phyloP scores from a whole-genome alignment of 2,797 vertebrate species.

The Taeniopygia guttata region DNA sequence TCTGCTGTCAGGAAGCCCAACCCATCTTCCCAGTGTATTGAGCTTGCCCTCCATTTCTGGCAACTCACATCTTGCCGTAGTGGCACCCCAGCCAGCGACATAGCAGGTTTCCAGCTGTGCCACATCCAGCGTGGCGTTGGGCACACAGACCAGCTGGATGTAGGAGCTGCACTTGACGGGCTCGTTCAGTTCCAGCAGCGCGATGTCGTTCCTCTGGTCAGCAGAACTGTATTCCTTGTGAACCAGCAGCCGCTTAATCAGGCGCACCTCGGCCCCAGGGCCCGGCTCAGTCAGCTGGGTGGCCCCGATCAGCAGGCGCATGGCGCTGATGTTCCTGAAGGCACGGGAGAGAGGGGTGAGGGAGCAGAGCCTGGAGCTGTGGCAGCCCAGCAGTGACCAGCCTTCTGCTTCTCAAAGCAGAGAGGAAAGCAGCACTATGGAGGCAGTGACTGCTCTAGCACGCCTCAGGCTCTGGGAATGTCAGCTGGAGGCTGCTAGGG shows the following conservation, averaged over 20 bases:
- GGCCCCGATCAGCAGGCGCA: not conserved
- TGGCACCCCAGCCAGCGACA: not conserved
- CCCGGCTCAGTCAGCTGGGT: not conserved
- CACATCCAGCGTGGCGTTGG: accelerated
- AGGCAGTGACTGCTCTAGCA: accelerated
- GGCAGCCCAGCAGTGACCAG: not conserved
- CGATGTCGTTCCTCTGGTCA: not conserved
- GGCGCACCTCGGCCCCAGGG: not conserved
- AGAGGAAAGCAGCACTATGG: not conserved
- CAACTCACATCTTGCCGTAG: not conserved
- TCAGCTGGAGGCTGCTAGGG: not conserved
- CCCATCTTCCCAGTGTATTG: not conserved
- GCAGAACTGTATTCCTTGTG: accelerated
- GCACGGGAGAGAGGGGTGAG: not conserved
- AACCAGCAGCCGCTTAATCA: not conserved
- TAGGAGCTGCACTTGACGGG: not conserved
- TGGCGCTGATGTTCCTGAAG: not conserved
- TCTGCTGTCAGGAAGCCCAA: not conserved
- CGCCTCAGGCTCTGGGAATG: not conserved
- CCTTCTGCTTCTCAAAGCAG: not conserved
- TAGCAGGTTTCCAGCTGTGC: not conserved
- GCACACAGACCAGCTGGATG: not conserved
- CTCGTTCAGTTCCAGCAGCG: not conserved
- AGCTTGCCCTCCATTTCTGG: not conserved
- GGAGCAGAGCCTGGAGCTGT: not conserved